Evolutionary conservation across 1,140 invertebrate genomes (phyloP), one percentile per base, ranked within the genome.

Genomic region (Grapholita molesta): DNA sequence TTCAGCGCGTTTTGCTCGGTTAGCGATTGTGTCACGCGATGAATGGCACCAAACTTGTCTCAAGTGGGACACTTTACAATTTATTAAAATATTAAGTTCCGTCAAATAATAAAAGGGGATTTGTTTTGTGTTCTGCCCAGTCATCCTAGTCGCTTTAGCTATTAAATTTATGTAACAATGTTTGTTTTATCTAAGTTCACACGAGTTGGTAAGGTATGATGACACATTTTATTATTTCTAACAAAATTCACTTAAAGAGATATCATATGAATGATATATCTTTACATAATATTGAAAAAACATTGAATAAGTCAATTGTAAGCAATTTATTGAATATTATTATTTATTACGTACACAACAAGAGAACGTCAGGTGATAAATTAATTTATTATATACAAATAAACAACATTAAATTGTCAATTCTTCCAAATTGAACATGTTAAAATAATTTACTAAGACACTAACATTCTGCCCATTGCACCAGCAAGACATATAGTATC

Each of bases 321-420:
- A n/a, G n/a, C n/a, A n/a, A n/a, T n/a, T n/a, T n/a, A n/a, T n/a
- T n/a, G n/a, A n/a, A n/a, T n/a, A n/a, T n/a, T n/a, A n/a, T n/a
- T n/a, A n/a, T n/a, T n/a, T n/a, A n/a, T n/a, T n/a, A n/a, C n/a
- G n/a, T n/a, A n/a, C n/a, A n/a, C n/a, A n/a, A n/a, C n/a, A n/a
- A n/a, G n/a, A n/a, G n/a, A n/a, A n/a, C n/a, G n/a, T n/a, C n/a
- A n/a, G n/a, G n/a, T n/a, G n/a, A n/a, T n/a, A n/a, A n/a, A n/a
- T n/a, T n/a, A n/a, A n/a, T n/a, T n/a, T n/a, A n/a, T 86, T 87
- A 89, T 87, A 86, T 86, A 89, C 80, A 89, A 77, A 81, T 79
- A 84, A 84, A 80, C 74, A 72, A 68, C 53, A 68, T 68, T 75
- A 67, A n/a, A 80, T 76, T 72, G 66, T 68, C 73, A 75, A 75